Evolutionary conservation across 2,888 invertebrate genomes (phyloP), one percentile per base, ranked within the genome.

Genomic region (Kuschelorhynchus macadamiae): DNA sequence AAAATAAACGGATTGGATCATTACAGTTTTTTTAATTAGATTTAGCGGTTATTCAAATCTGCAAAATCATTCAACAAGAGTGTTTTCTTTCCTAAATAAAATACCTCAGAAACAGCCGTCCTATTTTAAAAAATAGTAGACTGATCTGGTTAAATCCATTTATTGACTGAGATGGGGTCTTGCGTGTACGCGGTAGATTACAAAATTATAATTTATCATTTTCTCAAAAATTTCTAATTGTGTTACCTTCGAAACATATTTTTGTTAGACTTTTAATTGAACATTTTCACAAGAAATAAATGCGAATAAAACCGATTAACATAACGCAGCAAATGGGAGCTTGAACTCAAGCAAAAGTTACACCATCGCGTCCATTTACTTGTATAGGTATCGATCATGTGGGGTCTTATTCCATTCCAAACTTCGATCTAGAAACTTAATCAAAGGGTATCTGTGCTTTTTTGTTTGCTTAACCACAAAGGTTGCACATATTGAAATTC

Each of bases 201-300:
- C n/a, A n/a, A n/a, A n/a, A n/a, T n/a, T n/a, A n/a, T n/a, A n/a
- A n/a, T 30, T 14, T 61, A 25, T 5, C 4, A 2, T 61, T 49
- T 18, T 41, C 36, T 30, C 12, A 49, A 1, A 61, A 61, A 21
- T 33, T 33, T 14, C 61, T 42, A 3, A 52, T 52, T 1, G 17
- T 62, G 9, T 30, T 59, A n/a, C 46, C 46, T 8, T 20, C 33
- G 17, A 47, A 60, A 12, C 46, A 60, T 39, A 17, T 18, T 17
- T 46, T 16, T 16, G 67, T 56, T 11, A 52, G 17, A 49, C 33
- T 68, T 42, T 36, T 68, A 33, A 59, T 71, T 14, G 8, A 14
- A 49, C 18, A 62, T n/a, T 73, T 17, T 49, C 71, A 59, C 67
- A 42, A 62, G 16, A 39, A 63, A 25, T 61, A 65, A 11, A 49